A percentile compares a stretch with the other conserved stretches of the same genome.
Conservation (phyloP, 2,113 vertebrate genomes). For the Bothrops jararaca region DNA sequence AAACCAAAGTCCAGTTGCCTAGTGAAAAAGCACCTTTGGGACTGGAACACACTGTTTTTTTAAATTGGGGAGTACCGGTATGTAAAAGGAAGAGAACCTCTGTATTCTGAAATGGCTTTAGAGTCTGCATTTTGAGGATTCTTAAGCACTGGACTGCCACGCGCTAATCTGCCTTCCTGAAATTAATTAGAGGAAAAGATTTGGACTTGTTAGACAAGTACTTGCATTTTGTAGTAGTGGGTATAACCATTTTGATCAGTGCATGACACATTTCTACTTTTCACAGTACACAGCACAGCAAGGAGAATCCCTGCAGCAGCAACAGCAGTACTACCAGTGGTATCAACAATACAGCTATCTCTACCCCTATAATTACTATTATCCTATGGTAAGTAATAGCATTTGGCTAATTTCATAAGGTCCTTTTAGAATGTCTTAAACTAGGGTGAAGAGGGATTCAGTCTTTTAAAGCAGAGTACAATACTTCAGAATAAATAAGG, state of each 20-base stretch:
- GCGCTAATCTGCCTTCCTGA: neutral
- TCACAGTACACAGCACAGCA: constrained; percentile 73
- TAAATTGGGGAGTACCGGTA: neutral
- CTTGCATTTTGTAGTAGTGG: neutral
- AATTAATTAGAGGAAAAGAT: neutral
- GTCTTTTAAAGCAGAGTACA: neutral
- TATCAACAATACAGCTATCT: constrained; percentile 84
- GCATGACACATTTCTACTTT: neutral
- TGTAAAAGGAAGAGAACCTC: neutral
- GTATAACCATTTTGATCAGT: neutral
- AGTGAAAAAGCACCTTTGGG: no score
- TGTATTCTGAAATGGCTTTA: neutral
- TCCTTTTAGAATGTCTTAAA: neutral
- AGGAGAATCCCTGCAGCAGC: constrained; percentile 72
- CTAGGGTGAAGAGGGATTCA: neutral
- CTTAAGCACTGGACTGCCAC: neutral
- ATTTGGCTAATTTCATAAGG: neutral
- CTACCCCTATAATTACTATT: constrained; percentile 85
- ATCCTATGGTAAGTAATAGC: constrained; percentile 75
- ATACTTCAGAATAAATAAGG: neutral
- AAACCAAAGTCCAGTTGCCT: no score
- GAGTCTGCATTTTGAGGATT: neutral
- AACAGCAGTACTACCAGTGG: constrained; percentile 85
- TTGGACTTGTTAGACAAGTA: neutral
- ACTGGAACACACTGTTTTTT: neutral